Percentiles rank a stretch among this genome's conserved stretches.
Conservation (phyloP, 2,113 vertebrate species). For the Vidua macroura region DNA sequence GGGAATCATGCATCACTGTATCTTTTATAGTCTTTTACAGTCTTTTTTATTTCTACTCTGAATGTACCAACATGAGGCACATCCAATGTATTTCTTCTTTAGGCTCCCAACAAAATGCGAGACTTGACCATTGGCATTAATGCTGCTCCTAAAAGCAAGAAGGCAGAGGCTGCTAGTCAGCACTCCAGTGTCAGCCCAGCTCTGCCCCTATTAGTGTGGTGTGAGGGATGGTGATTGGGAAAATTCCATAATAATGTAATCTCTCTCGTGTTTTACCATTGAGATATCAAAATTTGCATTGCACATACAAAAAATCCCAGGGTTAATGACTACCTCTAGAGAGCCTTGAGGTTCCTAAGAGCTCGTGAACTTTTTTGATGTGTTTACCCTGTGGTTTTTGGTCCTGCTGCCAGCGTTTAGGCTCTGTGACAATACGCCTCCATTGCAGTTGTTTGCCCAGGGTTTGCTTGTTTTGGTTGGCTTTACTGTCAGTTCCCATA, state of each 20-base stretch:
- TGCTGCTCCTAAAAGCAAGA: neutral
- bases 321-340: neutral
- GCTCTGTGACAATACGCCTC: neutral
- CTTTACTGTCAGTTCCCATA: neutral
- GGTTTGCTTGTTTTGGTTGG: neutral
- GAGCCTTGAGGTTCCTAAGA: neutral
- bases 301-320: neutral
- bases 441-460: neutral
- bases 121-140: conserved; percentile 3
- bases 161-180: neutral
- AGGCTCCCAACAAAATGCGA: neutral
- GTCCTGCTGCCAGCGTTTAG: neutral
- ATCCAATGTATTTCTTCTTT: neutral
- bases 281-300: neutral
- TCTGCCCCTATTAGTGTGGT: neutral
- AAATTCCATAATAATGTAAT: neutral
- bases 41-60: neutral
- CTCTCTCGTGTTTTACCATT: neutral
- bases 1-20: neutral
- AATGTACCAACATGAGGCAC: neutral
- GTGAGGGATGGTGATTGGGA: neutral
- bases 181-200: neutral
- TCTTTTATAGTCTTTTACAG: neutral
- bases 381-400: neutral
- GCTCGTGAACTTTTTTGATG: neutral